Percentiles rank a stretch among this genome's conserved stretches.
phyloP scores from a whole-genome alignment of 1,140 invertebrate species.

The Panagrolaimus sp. region DNA sequence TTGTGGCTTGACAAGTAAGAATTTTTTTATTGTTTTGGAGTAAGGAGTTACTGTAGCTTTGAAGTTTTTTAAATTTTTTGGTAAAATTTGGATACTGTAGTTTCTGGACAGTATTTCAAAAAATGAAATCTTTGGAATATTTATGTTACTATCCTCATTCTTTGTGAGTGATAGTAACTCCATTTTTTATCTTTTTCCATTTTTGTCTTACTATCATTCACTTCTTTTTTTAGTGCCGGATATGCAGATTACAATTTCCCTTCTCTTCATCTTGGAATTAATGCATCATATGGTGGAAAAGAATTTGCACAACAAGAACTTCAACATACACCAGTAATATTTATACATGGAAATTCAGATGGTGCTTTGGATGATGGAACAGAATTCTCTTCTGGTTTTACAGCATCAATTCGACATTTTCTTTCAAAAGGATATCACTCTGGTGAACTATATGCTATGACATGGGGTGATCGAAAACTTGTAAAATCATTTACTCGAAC shows the following conservation, averaged over 20 bases:
- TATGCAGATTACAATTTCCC: slow-evolving; percentile 11
- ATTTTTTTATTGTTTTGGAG: background rate
- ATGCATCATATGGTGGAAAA: background rate
- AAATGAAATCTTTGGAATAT: background rate
- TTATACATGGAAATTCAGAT: slow-evolving; percentile 43
- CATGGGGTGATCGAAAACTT: slow-evolving; percentile 41
- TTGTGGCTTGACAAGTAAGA: slow-evolving; percentile 1
- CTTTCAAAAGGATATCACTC: slow-evolving; percentile 35
- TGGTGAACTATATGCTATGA: slow-evolving; percentile 44
- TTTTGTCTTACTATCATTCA: too few relatives aligned
- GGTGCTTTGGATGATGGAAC: slow-evolving; percentile 28
- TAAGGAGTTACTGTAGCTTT: background rate
- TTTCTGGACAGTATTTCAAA: background rate
- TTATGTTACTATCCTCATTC: background rate
- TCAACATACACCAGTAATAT: slow-evolving; percentile 30
- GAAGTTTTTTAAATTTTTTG: background rate
- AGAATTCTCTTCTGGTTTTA: slow-evolving; percentile 30
- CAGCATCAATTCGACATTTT: slow-evolving; percentile 33
- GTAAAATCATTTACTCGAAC: slow-evolving; percentile 26
- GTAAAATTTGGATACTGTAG: too few relatives aligned
- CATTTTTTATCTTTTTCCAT: too few relatives aligned
- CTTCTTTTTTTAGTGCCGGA: slow-evolving; percentile 2
- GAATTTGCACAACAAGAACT: slow-evolving; percentile 8
- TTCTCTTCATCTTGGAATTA: background rate
- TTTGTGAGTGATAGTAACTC: too few relatives aligned